Evolutionary conservation across 2,888 invertebrate genomes (phyloP).

Genomic region (Drosophila vallismaia): DNA sequence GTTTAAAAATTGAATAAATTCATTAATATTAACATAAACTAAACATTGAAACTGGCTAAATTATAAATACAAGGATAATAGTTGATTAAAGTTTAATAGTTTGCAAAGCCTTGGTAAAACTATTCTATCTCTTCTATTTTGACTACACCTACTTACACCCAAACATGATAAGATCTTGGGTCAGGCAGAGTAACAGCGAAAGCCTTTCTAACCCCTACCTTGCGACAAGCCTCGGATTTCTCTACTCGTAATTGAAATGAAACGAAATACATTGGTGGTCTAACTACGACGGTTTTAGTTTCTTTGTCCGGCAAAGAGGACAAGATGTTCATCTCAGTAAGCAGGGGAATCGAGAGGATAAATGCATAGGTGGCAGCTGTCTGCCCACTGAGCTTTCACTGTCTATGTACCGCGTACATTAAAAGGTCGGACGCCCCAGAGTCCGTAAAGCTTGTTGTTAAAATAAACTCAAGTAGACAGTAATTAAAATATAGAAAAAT

Average conservation of each 20-base stretch:
- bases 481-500: not conserved
- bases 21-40: too few relatives aligned
- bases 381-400: slow-evolving; percentile 38
- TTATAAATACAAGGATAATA: too few relatives aligned
- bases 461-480: slow-evolving; percentile 12
- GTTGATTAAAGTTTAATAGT: too few relatives aligned
- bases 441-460: slow-evolving; percentile 23
- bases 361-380: slow-evolving; percentile 30
- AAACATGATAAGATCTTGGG: not conserved
- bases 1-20: too few relatives aligned
- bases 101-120: not conserved
- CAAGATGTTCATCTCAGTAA: slow-evolving; percentile 34
- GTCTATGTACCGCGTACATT: slow-evolving; percentile 33
- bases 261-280: slow-evolving; percentile 37
- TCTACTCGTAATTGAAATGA: slow-evolving; percentile 37
- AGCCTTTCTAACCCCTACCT: slow-evolving; percentile 2
- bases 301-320: slow-evolving; percentile 39
- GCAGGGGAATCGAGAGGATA: slow-evolving; percentile 20
- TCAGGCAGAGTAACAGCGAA: not conserved
- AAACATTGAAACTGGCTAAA: too few relatives aligned
- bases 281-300: slow-evolving; percentile 27
- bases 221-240: slow-evolving; percentile 6
- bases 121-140: not conserved
- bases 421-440: slow-evolving; percentile 30
- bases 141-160: not conserved